Percentiles rank a stretch among this genome's conserved stretches.
Conservation (phyloP, 2,113 vertebrate species). For the Petrocephalus zakoni region DNA sequence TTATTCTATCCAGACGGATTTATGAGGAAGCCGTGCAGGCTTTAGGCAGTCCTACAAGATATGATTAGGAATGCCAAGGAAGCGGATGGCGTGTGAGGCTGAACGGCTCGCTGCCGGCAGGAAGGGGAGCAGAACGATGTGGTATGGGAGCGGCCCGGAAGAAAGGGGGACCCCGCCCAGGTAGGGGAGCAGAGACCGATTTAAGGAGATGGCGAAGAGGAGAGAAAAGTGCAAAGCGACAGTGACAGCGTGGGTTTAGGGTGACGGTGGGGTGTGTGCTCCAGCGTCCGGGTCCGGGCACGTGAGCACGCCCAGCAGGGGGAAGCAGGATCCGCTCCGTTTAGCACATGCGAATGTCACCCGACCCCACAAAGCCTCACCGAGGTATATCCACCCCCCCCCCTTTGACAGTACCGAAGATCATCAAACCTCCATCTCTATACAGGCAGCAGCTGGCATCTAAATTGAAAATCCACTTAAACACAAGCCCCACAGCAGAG, state of each 20-base stretch:
- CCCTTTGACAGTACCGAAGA: neutral
- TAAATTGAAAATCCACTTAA: conserved; percentile 9
- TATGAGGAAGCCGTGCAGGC: neutral
- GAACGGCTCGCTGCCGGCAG: neutral
- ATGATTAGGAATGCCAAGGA: neutral
- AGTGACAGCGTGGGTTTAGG: neutral
- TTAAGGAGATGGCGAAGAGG: neutral
- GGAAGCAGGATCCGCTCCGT: neutral
- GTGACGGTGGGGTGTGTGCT: neutral
- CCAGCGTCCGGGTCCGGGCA: neutral
- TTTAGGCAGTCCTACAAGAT: neutral
- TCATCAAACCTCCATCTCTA: neutral
- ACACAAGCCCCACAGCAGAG: neutral
- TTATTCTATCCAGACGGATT: neutral
- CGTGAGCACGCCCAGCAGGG: neutral
- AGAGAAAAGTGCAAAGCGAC: neutral
- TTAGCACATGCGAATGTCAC: neutral
- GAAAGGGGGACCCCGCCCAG: neutral
- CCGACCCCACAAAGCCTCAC: neutral
- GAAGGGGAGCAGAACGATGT: neutral
- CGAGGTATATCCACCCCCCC: neutral
- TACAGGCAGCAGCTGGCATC: neutral
- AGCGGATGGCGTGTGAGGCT: neutral
- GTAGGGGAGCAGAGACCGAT: neutral
- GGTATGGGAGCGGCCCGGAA: neutral